A percentile compares a stretch with the other conserved stretches of the same genome.
Conservation (phyloP, 2,888 invertebrate genomes). For the Andrena dorsata region DNA sequence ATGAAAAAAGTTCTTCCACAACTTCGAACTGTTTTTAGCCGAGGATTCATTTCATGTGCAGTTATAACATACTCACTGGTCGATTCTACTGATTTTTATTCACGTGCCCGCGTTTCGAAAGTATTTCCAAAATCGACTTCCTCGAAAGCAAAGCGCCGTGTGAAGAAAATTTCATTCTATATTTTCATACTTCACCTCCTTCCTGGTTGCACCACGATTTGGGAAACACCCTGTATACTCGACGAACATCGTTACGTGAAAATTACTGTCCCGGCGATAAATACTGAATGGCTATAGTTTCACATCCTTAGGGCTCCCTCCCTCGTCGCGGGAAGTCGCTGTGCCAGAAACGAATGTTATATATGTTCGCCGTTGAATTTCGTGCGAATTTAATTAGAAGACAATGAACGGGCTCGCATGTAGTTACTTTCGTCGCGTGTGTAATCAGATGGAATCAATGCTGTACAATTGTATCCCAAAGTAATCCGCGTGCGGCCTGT, state of each 20-base stretch:
- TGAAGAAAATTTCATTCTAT: too few relatives aligned
- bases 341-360: slow-evolving; percentile 23
- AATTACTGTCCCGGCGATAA: slow-evolving; percentile 52
- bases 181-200: too few relatives aligned
- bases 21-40: too few relatives aligned
- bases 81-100: too few relatives aligned
- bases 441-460: neutral
- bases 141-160: too few relatives aligned
- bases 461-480: neutral
- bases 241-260: slow-evolving; percentile 46
- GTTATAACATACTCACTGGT: too few relatives aligned
- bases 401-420: slow-evolving; percentile 21
- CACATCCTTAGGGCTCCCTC: slow-evolving; percentile 36
- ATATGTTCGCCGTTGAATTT: slow-evolving; percentile 1
- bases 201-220: too few relatives aligned
- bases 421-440: slow-evolving; percentile 13
- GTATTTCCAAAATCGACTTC: too few relatives aligned
- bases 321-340: neutral
- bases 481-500: neutral
- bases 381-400: slow-evolving; percentile 35
- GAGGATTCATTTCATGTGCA: too few relatives aligned
- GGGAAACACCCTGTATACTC: neutral
- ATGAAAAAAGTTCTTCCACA: too few relatives aligned
- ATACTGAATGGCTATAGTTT: slow-evolving; percentile 36
- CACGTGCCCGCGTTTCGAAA: too few relatives aligned